Evolutionary conservation across 2,113 vertebrate genomes (phyloP).

Genomic region (Coregonus clupeaformis): DNA sequence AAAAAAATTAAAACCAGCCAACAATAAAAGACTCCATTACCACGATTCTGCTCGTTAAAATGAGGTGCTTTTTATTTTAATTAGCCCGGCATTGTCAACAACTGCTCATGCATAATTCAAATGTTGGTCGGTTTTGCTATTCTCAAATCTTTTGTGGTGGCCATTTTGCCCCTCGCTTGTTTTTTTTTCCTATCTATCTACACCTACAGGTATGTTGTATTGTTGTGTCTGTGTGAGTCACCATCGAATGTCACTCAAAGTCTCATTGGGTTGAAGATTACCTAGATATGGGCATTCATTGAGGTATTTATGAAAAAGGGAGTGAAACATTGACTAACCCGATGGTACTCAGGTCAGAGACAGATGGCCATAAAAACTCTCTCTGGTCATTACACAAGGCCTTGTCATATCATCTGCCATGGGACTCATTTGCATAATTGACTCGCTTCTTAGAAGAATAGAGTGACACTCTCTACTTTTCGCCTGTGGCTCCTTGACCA

Average conservation of each 20-base stretch:
- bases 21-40: constrained; percentile 11
- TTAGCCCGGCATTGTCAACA: constrained; percentile 31
- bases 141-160: constrained; percentile 12
- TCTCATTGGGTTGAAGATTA: neutral
- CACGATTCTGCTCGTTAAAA: constrained; percentile 22
- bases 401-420: constrained; percentile 14
- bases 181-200: neutral
- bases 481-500: neutral
- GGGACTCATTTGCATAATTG: constrained; percentile 37
- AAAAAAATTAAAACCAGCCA: neutral
- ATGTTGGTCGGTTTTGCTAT: neutral
- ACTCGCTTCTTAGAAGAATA: constrained; percentile 10
- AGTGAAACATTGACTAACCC: neutral
- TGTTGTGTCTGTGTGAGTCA: neutral
- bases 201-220: neutral
- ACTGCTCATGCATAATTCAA: constrained; percentile 44
- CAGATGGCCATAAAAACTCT: neutral
- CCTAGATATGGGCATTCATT: neutral
- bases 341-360: neutral
- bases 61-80: constrained; percentile 45
- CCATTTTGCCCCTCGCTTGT: neutral
- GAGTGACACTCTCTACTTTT: neutral
- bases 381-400: neutral
- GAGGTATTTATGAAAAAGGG: neutral
- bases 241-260: neutral